phyloP scores from a whole-genome alignment of 2,888 invertebrate species.

The Chrysolina oricalcia region DNA sequence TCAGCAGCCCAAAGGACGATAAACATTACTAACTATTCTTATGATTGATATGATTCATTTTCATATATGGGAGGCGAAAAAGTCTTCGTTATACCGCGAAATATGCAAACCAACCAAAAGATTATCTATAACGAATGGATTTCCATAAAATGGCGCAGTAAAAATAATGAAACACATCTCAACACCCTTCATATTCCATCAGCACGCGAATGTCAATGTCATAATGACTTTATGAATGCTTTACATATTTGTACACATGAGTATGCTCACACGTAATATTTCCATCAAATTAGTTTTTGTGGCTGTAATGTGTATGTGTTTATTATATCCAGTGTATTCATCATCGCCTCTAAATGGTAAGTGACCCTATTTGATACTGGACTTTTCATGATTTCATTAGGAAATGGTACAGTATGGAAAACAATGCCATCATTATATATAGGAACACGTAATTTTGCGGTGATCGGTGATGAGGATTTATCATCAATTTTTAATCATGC shows the following conservation, averaged over 20 bases:
- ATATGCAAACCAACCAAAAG: neutral
- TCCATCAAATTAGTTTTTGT: slow-evolving; percentile 13
- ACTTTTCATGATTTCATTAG: neutral
- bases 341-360: slow-evolving; percentile 30
- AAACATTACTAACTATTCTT: too few species aligned
- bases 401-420: neutral
- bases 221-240: slow-evolving; percentile 28
- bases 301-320: slow-evolving; percentile 30
- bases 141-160: neutral
- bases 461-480: neutral
- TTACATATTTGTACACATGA: slow-evolving; percentile 24
- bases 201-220: slow-evolving; percentile 21
- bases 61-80: too few species aligned
- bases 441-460: neutral
- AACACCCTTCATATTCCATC: neutral
- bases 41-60: too few species aligned
- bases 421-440: neutral
- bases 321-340: neutral
- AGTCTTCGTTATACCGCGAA: too few species aligned
- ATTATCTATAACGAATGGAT: neutral
- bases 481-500: neutral
- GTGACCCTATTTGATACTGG: slow-evolving; percentile 18
- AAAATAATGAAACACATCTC: neutral
- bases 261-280: slow-evolving; percentile 12
- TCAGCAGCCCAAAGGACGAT: too few species aligned